A percentile compares a stretch with the other conserved stretches of the same genome.
These are phyloP conservation scores for Drosophila siamana DNA, from an alignment of 2,888 invertebrate species.

Conservation along the genomic window DNA sequence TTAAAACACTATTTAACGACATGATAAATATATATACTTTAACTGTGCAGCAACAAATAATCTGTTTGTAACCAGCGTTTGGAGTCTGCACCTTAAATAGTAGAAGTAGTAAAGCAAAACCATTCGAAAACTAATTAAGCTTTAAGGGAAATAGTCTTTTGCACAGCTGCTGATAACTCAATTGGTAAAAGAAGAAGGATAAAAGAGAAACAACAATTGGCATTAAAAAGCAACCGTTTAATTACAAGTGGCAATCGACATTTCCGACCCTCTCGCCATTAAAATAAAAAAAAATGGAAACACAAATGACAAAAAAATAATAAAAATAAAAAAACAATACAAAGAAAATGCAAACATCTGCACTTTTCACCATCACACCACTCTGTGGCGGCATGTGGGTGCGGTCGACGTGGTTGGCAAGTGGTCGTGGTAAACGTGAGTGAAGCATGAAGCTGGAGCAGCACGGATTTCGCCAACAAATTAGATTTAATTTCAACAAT, in stretches of 20 bases:
- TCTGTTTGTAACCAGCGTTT: not conserved
- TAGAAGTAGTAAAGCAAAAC: not conserved
- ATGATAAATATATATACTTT: no score
- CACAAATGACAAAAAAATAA: slow-evolving; percentile 28
- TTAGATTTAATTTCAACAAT: slow-evolving; percentile 68
- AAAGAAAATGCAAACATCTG: slow-evolving; percentile 53
- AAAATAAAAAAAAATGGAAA: slow-evolving; percentile 23
- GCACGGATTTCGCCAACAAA: slow-evolving; percentile 60
- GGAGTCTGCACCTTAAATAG: not conserved
- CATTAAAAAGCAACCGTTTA: slow-evolving; percentile 65
- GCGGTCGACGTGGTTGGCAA: slow-evolving; percentile 7
- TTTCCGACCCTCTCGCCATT: slow-evolving; percentile 25
- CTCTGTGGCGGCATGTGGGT: slow-evolving; percentile 9
- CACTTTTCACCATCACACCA: slow-evolving; percentile 37
- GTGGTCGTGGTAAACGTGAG: not conserved
- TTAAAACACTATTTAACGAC: no score
- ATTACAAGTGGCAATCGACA: slow-evolving; percentile 73
- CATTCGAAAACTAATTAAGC: not conserved
- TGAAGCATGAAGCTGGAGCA: slow-evolving; percentile 13
- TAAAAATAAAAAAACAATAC: slow-evolving; percentile 36
- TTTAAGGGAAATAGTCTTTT: not conserved
- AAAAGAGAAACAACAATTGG: slow-evolving; percentile 34
- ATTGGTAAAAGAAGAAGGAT: slow-evolving; percentile 11
- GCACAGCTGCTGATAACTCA: slow-evolving; percentile 17
- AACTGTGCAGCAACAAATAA: not conserved